Base-by-base conservation (phyloP, 2,113 vertebrate species). In the Corvus hawaiiensis region DNA sequence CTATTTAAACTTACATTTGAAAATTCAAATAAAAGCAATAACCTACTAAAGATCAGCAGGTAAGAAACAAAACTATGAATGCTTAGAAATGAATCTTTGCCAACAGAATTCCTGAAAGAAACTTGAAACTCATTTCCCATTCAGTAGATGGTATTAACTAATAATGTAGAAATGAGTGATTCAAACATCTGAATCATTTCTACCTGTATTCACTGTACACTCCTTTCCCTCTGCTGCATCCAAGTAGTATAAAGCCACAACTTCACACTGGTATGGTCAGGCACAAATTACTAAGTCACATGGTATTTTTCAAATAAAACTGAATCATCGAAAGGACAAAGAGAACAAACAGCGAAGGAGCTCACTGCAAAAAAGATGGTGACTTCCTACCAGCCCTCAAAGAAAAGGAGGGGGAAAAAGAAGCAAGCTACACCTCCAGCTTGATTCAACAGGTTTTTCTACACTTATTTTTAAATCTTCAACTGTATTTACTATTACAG, bases 241-340 rank as follows among this genome's bases (percentile, higher is more conserved):
- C 61, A 91, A 73, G 48, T 62, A 89, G 62, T 30, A 74, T 73
- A 95, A 92, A 87, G 73, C 81, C 48, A 79, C 76, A 91, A 85
- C 84, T 90, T 92, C 73, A 94, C 67, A 48, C 72, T 68, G 69
- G 86, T 58, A 51, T 61, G 63, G 87, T 67, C 84, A 94, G 94
- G 91, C 59, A 95, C 90, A 93, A 96, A 86, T 82, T 96, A 94
- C 75, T 64, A 92, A 95, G 92, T 96, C 92, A 95, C 94, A 5
- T 86, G 85, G 82, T 84, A 93, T 95, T 93, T 97, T 94, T 96
- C 83, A 96, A 93, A 93, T 93, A 94, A 96, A 97, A 95, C 84
- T 94, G 91, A 93, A 97, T 96, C 88, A 94, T 80, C 21, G 2
- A 93, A 96, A 93, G 92, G 94, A 96, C 93, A 96, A 95, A 96